Conservation (phyloP, 2,888 invertebrate genomes). For the Hirtodrosophila alboralis region DNA sequence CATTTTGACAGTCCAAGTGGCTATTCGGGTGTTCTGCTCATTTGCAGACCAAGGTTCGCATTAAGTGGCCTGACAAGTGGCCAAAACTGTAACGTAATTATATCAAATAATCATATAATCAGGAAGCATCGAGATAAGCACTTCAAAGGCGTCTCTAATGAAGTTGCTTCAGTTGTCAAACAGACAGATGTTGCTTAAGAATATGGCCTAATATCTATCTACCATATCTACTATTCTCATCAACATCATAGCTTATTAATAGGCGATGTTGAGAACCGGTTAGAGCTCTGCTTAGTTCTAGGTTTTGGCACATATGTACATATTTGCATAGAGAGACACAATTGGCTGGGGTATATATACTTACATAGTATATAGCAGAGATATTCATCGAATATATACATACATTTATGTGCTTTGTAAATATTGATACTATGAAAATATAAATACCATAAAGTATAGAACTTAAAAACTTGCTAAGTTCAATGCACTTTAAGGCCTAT, state of each 20-base stretch:
- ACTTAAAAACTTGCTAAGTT: constrained; percentile 16
- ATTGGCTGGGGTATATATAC: constrained; percentile 20
- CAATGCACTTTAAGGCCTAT: constrained; percentile 33
- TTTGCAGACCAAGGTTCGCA: constrained; percentile 35
- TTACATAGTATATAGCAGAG: not conserved
- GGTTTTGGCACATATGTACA: constrained; percentile 64
- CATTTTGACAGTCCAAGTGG: constrained; percentile 24
- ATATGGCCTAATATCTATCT: constrained; percentile 13
- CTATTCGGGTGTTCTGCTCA: constrained; percentile 27
- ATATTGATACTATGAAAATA: constrained; percentile 47
- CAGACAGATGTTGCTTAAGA: not conserved
- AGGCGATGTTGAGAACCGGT: constrained; percentile 44
- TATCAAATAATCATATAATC: constrained; percentile 10
- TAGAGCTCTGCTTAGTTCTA: constrained; percentile 20
- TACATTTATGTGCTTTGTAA: constrained; percentile 13
- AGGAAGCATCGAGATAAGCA: constrained; percentile 27
- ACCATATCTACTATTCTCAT: constrained; percentile 17
- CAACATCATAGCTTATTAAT: constrained; percentile 62
- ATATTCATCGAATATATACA: not conserved
- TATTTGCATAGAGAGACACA: too few relatives aligned
- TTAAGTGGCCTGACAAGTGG: constrained; percentile 13
- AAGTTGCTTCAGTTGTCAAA: constrained; percentile 17
- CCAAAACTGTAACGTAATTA: constrained; percentile 18
- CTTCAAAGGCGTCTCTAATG: constrained; percentile 8
- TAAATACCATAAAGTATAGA: constrained; percentile 16